Conservation (phyloP, 2,888 invertebrate species). For the Acanthosoma haemorrhoidale region DNA sequence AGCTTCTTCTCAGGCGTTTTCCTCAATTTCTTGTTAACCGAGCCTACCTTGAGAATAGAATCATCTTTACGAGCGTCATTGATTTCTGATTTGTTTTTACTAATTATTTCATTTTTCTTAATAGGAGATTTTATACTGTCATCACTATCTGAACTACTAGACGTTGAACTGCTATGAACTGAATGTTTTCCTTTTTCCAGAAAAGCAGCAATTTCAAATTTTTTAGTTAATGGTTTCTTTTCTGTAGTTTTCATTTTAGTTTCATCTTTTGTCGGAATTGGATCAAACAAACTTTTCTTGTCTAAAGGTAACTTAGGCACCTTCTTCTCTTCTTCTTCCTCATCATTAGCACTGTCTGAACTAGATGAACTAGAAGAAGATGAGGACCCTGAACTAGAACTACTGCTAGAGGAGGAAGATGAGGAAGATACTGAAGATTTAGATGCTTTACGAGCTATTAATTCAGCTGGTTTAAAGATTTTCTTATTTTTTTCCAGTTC, state of each 20-base stretch:
- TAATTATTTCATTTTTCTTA: constrained; percentile 36
- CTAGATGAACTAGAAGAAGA: constrained; percentile 53
- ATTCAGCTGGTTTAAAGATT: constrained; percentile 42
- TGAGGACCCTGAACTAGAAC: constrained; percentile 44
- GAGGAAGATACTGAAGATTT: constrained; percentile 48
- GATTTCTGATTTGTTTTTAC: constrained; percentile 24
- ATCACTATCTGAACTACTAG: constrained; percentile 52
- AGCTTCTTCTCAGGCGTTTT: constrained; percentile 74
- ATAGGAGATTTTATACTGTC: constrained; percentile 45
- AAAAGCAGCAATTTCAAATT: constrained; percentile 56
- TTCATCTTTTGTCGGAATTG: constrained; percentile 43
- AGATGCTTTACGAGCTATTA: constrained; percentile 37
- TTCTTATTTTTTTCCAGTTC: constrained; percentile 30
- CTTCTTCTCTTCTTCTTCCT: constrained; percentile 39
- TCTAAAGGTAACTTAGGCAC: constrained; percentile 30
- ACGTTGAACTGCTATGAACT: constrained; percentile 57
- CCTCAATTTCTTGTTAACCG: constrained; percentile 51
- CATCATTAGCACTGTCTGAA: constrained; percentile 42
- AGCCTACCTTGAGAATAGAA: constrained; percentile 40
- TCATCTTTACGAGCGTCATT: constrained; percentile 33
- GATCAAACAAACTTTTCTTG: constrained; percentile 41
- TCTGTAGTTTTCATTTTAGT: constrained; percentile 53
- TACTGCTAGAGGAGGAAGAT: constrained; percentile 49
- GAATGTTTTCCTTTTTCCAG: constrained; percentile 65
- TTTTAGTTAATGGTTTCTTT: constrained; percentile 37